phyloP scores from a whole-genome alignment of 2,888 invertebrate species.

The Spicauda simplicius region DNA sequence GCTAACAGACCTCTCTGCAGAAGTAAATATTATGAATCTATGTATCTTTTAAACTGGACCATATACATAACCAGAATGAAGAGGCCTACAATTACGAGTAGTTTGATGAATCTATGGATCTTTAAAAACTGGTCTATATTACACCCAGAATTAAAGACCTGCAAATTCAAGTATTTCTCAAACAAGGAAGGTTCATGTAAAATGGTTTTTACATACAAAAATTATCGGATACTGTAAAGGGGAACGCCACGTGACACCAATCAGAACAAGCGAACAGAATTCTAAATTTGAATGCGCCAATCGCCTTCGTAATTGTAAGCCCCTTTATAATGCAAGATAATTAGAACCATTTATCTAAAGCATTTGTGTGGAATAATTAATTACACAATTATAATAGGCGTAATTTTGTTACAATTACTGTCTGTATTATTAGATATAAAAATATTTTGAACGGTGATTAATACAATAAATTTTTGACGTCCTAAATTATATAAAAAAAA shows the following conservation, averaged over 20 bases:
- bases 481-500: too few species aligned
- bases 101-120: not conserved
- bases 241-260: slow-evolving; percentile 56
- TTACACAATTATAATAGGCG: slow-evolving; percentile 7
- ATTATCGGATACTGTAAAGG: slow-evolving; percentile 27
- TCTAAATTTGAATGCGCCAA: slow-evolving; percentile 63
- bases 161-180: not conserved
- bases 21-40: not conserved
- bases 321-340: slow-evolving; percentile 24
- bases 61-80: not conserved
- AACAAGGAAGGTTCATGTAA: not conserved
- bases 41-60: not conserved
- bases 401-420: not conserved
- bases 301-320: slow-evolving; percentile 43
- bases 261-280: slow-evolving; percentile 50
- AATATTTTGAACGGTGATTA: too few species aligned
- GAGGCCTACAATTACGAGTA: not conserved
- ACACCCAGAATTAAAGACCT: not conserved
- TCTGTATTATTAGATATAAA: too few species aligned
- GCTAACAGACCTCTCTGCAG: not conserved
- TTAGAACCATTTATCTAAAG: slow-evolving; percentile 20
- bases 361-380: slow-evolving; percentile 25
- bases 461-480: too few species aligned
- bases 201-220: slow-evolving; percentile 11
- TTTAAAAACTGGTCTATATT: too few species aligned